A percentile compares a stretch with the other conserved stretches of the same genome.
These are phyloP conservation scores for Pomatorhinus ruficollis DNA, from an alignment of 2,113 vertebrate genomes.

Conservation along the genomic window DNA sequence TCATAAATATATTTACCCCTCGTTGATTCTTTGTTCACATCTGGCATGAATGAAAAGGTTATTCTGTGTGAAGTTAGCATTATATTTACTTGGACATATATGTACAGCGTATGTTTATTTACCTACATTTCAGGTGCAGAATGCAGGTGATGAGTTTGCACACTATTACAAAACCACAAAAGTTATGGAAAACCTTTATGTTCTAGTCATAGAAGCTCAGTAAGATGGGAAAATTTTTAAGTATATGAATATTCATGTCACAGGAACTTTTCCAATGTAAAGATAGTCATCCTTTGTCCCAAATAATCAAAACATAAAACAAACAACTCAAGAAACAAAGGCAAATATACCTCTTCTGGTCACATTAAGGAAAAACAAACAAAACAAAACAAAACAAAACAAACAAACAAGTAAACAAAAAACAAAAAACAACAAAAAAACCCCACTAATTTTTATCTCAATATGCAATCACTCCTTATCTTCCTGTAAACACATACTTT, in stretches of 20 bases:
- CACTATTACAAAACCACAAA: background rate
- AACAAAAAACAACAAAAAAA: too few relatives aligned
- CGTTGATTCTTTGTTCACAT: background rate
- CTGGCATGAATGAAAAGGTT: background rate
- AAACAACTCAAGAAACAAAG: background rate
- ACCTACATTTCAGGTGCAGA: background rate
- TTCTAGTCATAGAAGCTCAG: background rate
- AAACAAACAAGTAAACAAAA: too few relatives aligned
- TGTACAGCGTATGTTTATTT: background rate
- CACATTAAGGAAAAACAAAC: background rate
- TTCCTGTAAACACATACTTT: background rate
- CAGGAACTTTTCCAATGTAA: background rate
- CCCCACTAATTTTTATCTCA: background rate
- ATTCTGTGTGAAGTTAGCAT: background rate
- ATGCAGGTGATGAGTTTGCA: background rate
- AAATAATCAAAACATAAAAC: background rate
- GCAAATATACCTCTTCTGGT: background rate
- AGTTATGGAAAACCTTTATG: background rate
- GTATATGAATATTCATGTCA: background rate
- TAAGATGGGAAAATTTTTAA: background rate
- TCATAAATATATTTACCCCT: background rate
- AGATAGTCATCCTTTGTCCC: background rate
- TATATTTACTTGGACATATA: background rate
- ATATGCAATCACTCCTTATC: background rate
- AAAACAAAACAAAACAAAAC: too few relatives aligned